A percentile compares a stretch with the other conserved stretches of the same genome.
Evolutionary conservation across 2,888 invertebrate genomes (phyloP).

Genomic region (Brenthis ino): DNA sequence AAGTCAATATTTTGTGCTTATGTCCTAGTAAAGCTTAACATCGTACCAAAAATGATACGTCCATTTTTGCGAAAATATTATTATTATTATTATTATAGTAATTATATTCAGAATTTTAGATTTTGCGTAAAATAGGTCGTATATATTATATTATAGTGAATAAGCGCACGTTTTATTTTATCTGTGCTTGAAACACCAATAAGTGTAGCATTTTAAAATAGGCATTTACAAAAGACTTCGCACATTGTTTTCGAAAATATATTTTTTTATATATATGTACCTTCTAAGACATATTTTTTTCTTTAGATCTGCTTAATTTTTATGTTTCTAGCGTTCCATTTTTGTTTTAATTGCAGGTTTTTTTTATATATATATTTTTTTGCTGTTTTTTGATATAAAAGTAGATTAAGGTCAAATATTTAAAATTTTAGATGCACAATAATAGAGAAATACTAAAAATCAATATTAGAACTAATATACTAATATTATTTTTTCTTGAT

Average conservation of each 20-base stretch:
- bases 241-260: background rate
- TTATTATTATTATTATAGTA: conserved; percentile 20
- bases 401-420: no score
- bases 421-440: no score
- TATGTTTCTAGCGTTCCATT: no score
- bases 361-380: no score
- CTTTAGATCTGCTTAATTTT: no score
- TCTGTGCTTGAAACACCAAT: conserved; percentile 1
- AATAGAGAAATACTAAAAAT: no score
- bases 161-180: conserved; percentile 17
- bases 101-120: conserved; percentile 3
- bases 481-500: no score
- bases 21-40: conserved; percentile 31
- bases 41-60: conserved; percentile 52
- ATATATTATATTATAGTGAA: conserved; percentile 5
- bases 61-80: conserved; percentile 51
- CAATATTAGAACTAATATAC: no score
- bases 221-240: conserved; percentile 1
- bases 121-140: conserved; percentile 19
- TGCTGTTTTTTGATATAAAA: no score
- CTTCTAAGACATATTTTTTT: no score
- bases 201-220: background rate
- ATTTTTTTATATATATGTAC: background rate
- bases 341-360: no score
- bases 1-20: conserved; percentile 33